A percentile compares a stretch with the other conserved stretches of the same genome.
These are phyloP conservation scores for Megalurothrips usitatus DNA, from an alignment of 2,888 invertebrate species.

Conservation along the genomic window DNA sequence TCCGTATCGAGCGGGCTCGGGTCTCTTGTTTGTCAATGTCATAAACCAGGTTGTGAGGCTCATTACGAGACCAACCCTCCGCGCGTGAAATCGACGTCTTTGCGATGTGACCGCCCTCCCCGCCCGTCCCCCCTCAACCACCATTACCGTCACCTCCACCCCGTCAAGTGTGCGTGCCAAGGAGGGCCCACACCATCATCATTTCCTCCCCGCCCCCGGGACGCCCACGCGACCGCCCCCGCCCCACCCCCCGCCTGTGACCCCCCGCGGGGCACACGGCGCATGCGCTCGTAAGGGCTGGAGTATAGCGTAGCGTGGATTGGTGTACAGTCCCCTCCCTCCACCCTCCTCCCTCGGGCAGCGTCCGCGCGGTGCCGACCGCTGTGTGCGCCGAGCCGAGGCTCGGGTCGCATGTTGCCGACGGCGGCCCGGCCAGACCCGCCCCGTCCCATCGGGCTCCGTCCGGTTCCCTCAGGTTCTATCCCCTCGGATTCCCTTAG, in stretches of 20 bases:
- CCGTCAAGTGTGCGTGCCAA: background rate
- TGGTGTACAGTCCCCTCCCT: background rate
- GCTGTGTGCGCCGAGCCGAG: background rate
- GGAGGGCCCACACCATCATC: too few species aligned
- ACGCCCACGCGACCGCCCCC: background rate
- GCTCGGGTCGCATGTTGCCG: background rate
- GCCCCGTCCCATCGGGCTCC: background rate
- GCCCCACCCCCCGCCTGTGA: background rate
- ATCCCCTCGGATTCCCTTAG: too few species aligned
- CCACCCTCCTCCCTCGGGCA: background rate
- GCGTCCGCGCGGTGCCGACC: background rate
- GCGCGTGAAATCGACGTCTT: background rate
- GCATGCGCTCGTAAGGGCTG: conserved; percentile 21
- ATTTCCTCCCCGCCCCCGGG: too few species aligned
- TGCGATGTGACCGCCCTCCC: conserved; percentile 5
- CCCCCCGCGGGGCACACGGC: background rate
- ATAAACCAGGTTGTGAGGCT: too few species aligned
- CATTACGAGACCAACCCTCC: background rate
- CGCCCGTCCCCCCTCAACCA: background rate
- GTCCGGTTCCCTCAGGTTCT: background rate
- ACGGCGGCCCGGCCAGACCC: background rate
- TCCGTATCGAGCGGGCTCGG: too few species aligned
- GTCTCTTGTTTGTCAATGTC: too few species aligned
- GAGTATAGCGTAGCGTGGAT: conserved; percentile 23
- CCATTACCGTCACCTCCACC: background rate